phyloP scores from a whole-genome alignment of 2,888 invertebrate genomes.

The Polyploca ridens region DNA sequence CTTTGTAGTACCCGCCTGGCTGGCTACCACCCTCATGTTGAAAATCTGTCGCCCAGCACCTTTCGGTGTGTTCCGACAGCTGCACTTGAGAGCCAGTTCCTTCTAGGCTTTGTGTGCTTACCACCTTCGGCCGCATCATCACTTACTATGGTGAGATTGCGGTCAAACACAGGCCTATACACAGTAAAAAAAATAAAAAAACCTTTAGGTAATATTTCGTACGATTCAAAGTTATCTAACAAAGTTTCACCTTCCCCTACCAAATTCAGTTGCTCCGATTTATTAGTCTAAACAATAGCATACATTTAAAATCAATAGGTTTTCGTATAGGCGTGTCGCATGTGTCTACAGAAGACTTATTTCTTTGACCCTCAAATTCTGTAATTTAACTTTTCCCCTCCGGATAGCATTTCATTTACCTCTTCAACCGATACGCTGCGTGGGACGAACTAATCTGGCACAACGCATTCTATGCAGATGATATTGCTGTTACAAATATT shows the following conservation, averaged over 20 bases:
- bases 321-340: constrained; percentile 63
- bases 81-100: too few species aligned
- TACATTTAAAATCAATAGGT: constrained; percentile 71
- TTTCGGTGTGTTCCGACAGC: too few species aligned
- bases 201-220: too few species aligned
- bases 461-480: constrained; percentile 58
- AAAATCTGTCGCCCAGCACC: too few species aligned
- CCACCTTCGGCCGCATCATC: too few species aligned
- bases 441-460: constrained; percentile 83
- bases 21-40: too few species aligned
- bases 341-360: constrained; percentile 78
- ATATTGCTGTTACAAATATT: constrained; percentile 13
- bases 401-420: constrained; percentile 85
- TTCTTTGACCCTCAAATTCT: constrained; percentile 84
- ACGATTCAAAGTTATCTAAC: background rate
- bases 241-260: background rate
- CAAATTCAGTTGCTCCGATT: constrained; percentile 12
- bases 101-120: too few species aligned
- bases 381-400: constrained; percentile 85
- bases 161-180: too few species aligned
- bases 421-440: constrained; percentile 84
- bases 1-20: too few species aligned
- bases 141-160: too few species aligned
- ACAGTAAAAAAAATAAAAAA: too few species aligned
- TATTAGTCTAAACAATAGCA: constrained; percentile 18